Evolutionary conservation across 2,113 vertebrate genomes (phyloP).

Genomic region (Irena cyanogastra): DNA sequence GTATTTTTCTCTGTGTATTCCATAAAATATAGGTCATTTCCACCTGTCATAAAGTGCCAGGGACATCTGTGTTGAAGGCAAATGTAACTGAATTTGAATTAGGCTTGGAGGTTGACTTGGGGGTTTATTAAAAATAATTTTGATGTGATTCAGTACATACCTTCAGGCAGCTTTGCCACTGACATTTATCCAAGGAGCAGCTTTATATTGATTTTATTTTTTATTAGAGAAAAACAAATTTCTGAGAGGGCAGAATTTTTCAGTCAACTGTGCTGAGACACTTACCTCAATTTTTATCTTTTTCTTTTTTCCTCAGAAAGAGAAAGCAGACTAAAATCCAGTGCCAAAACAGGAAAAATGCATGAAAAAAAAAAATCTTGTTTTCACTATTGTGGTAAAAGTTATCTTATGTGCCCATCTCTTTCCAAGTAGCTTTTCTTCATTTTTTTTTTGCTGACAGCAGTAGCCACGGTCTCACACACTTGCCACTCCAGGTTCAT

Average conservation of each 20-base stretch:
- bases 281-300: not conserved
- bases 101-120: not conserved
- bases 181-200: not conserved
- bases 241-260: not conserved
- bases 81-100: not conserved
- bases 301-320: not conserved
- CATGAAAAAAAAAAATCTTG: not conserved
- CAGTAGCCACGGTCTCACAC: not conserved
- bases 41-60: not conserved
- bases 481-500: not conserved
- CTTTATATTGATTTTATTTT: not conserved
- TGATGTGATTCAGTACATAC: not conserved
- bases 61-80: not conserved
- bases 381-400: not conserved
- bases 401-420: not conserved
- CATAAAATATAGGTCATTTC: not conserved
- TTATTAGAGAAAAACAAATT: not conserved
- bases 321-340: not conserved
- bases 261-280: not conserved
- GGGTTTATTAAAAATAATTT: conserved; percentile 16
- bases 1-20: not conserved
- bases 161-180: not conserved
- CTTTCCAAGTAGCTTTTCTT: not conserved
- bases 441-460: not conserved
- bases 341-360: not conserved